Evolutionary conservation across 2,888 invertebrate genomes (phyloP).

Genomic region (Phyto melanocephala): DNA sequence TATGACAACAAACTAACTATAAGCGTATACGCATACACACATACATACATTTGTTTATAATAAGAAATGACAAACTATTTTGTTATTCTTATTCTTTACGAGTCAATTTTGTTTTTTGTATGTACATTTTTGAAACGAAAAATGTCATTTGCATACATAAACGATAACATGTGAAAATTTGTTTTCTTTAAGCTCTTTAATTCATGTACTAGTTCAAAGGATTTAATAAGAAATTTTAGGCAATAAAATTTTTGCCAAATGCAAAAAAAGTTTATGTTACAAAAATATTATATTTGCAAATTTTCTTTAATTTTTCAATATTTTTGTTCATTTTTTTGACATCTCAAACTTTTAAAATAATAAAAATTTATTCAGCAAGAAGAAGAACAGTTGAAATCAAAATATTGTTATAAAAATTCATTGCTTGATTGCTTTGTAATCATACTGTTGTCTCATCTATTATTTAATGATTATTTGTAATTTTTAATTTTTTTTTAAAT

Average conservation of each 20-base stretch:
- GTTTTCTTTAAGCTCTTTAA: background rate
- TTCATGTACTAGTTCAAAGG: background rate
- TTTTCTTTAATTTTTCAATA: too few relatives aligned
- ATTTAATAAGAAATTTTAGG: background rate
- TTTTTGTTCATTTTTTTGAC: too few relatives aligned
- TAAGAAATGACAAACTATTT: constrained; percentile 1
- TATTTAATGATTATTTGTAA: too few relatives aligned
- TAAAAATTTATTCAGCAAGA: too few relatives aligned
- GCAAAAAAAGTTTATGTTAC: too few relatives aligned
- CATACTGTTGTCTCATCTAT: too few relatives aligned
- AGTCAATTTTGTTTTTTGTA: background rate
- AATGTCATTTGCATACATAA: constrained; percentile 23
- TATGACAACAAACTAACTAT: constrained; percentile 1
- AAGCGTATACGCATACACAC: background rate
- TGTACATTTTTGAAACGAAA: background rate
- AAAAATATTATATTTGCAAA: too few relatives aligned
- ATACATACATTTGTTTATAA: background rate
- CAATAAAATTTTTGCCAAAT: background rate
- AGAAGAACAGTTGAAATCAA: too few relatives aligned
- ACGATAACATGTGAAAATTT: background rate
- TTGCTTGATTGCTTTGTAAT: too few relatives aligned
- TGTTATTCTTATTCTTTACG: background rate
- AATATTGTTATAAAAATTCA: too few relatives aligned
- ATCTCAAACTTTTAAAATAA: too few relatives aligned
- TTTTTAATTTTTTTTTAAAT: too few relatives aligned